Base-by-base conservation (phyloP, 2,113 vertebrate species). In the Apeltes quadracus region DNA sequence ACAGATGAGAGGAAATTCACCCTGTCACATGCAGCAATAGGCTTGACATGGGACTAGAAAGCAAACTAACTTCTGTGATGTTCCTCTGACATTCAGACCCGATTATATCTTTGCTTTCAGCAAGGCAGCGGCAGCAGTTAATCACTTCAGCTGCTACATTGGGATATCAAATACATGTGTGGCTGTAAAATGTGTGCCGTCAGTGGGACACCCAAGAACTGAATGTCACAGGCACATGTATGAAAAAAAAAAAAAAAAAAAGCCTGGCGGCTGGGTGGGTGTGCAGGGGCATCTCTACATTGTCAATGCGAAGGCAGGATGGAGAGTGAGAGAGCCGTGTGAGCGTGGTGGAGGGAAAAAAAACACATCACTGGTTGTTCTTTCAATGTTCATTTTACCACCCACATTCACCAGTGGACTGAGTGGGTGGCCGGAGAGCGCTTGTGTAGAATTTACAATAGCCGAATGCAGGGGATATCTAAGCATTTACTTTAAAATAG, bases 381-480 rank as follows among this genome's bases (percentile, higher is more conserved):
- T 84, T 72, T 73, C 53, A 79, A 75, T 62, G 56, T 51, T 83
- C 81, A 54, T 76, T 38, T 76, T 78, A 55, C 54, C 75, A 72
- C 79, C 79, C 67, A 54, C 62, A 38, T 57, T 70, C 57, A 23
- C 67, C 65, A 69, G 63, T 82, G 46, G 65, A 69, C 61, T 54
- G 83, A 74, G 83, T 87, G 83, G 86, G 87, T 78, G 87, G 79
- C 44, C 14, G 72, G 79, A 79, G 59, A 69, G 67, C 62, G 71
- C 75, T 71, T 73, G 59, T 77, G 71, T 69, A 58, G 70, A 36
- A 77, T 84, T 80, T 80, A 75, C 81, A 78, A 72, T 12, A 27
- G 34, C 63, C 66, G 51, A 64, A 64, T 57, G 59, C 54, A 63
- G 64, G 76, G 69, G 57, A 72, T 66, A 75, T 73, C 61, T 39